Percentiles rank a stretch among this genome's conserved stretches.
Conservation (phyloP, 2,888 invertebrate species). For the Megaustenia siamemsis region DNA sequence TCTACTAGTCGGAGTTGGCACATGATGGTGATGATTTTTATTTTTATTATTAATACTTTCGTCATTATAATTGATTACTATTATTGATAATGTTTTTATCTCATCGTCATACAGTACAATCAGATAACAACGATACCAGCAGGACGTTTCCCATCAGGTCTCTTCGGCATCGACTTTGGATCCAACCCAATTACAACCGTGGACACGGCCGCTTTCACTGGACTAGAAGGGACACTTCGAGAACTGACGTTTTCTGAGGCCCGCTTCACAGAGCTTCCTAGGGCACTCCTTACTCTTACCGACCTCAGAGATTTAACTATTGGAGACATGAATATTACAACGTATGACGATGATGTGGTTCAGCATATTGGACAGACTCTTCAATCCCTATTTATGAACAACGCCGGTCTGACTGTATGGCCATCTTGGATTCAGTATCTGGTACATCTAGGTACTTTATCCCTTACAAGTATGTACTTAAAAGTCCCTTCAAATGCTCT, state of each 20-base stretch:
- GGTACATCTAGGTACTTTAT: neutral
- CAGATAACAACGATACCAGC: neutral
- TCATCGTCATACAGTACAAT: neutral
- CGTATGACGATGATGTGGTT: neutral
- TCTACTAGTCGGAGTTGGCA: too few species aligned
- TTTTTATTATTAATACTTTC: too few species aligned
- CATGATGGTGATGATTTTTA: too few species aligned
- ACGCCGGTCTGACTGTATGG: neutral
- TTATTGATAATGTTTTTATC: neutral
- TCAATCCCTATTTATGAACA: neutral
- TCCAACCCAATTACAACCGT: neutral
- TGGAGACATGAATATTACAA: neutral
- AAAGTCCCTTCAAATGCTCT: neutral
- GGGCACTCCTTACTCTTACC: neutral
- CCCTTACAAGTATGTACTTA: neutral
- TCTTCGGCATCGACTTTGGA: neutral
- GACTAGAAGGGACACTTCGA: neutral
- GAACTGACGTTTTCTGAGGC: neutral
- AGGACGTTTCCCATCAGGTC: neutral
- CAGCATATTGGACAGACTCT: neutral
- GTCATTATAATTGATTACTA: neutral
- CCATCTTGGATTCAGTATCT: slow-evolving; percentile 6
- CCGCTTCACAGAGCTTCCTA: neutral
- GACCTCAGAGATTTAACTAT: neutral
- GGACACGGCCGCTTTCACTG: neutral